These are phyloP conservation scores for Taxidea taxus DNA, from an alignment of 2,113 vertebrate species.

Conservation along the genomic window DNA sequence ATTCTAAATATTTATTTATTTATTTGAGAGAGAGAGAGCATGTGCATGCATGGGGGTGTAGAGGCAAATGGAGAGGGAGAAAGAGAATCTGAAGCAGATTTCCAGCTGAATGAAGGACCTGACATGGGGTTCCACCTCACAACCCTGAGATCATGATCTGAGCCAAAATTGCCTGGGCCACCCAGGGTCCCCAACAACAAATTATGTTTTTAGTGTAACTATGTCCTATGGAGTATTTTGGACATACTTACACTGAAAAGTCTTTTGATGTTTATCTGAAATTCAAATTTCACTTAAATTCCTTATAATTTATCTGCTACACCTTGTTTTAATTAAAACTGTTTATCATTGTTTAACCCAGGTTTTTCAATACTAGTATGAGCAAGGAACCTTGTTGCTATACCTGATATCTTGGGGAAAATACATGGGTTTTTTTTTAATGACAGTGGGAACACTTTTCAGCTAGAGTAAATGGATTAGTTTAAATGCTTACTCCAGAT, in stretches of 20 bases:
- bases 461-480: background rate
- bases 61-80: background rate
- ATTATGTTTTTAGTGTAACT: background rate
- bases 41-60: background rate
- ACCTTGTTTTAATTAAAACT: background rate
- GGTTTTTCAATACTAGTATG: background rate
- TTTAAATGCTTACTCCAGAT: background rate
- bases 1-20: background rate
- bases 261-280: conserved; percentile 3
- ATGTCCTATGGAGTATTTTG: background rate
- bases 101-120: background rate
- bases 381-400: background rate
- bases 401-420: background rate
- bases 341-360: background rate
- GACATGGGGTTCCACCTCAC: background rate
- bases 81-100: background rate
- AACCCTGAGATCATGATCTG: background rate
- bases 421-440: background rate
- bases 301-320: background rate
- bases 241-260: background rate
- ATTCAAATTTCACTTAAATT: background rate
- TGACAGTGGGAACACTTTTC: background rate
- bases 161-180: background rate
- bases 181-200: background rate
- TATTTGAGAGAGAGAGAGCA: background rate